Evolutionary conservation across 1,140 invertebrate species (phyloP).

Genomic region (Lineus longissimus): DNA sequence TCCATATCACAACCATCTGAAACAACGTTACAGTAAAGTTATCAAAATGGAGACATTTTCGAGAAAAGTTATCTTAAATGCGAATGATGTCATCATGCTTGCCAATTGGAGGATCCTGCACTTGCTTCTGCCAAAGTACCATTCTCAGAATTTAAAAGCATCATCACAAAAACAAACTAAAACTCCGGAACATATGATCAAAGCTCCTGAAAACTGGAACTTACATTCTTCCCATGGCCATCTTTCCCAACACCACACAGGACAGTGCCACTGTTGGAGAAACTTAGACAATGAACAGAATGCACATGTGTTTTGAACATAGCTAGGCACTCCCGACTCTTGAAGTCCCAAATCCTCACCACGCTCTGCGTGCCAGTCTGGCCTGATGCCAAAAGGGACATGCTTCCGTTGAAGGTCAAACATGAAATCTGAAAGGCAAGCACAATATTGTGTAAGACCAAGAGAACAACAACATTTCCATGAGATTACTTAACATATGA

Average conservation of each 20-base stretch:
- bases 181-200: too few species aligned
- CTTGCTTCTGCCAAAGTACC: too few species aligned
- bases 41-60: constrained; percentile 13
- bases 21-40: neutral
- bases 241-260: constrained; percentile 52
- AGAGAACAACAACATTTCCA: neutral
- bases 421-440: constrained; percentile 35
- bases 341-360: constrained; percentile 49
- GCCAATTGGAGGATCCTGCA: too few species aligned
- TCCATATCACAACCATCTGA: constrained; percentile 52
- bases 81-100: neutral
- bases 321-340: constrained; percentile 44
- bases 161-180: too few species aligned
- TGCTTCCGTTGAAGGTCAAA: constrained; percentile 36
- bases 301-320: constrained; percentile 50
- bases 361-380: constrained; percentile 49
- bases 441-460: neutral
- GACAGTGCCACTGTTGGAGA: constrained; percentile 43
- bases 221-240: constrained; percentile 49
- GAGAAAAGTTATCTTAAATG: neutral
- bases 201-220: constrained; percentile 19
- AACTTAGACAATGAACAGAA: constrained; percentile 32
- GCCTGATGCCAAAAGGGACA: constrained; percentile 46
- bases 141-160: too few species aligned
- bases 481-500: too few species aligned